Base-by-base conservation (phyloP, 2,113 vertebrate species). In the Chamaetylas fuelleborni region DNA sequence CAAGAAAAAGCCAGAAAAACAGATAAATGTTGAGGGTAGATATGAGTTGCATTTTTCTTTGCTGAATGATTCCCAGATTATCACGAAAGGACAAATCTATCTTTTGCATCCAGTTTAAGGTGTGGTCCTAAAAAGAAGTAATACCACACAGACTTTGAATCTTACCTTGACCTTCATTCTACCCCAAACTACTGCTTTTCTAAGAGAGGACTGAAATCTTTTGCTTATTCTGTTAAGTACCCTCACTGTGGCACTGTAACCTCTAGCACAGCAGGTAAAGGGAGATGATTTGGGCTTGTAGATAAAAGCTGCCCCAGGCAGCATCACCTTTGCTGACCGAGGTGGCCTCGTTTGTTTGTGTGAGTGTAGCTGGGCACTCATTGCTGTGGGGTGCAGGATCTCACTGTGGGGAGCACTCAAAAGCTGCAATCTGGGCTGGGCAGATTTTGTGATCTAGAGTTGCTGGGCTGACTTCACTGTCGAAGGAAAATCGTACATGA, bases 281-380 rank as follows among this genome's bases (percentile, higher is more conserved):
- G 47, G 40, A 47, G 70, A 31, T 67, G 69, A 60, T 67, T 61
- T 82, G 64, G 50, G 48, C 45, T 51, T 20, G 50, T 7, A 66
- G 54, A 38, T 81, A 36, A 72, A 74, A 70, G 70, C 58, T 66
- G 58, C 43, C 51, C 34, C 78, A 50, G 62, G 11, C 31, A 51
- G 61, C 61, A n/a, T 17, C 0, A 4, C 38, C 56, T 43, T 29
- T 80, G 77, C 53, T 56, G 53, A 81, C 62, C 53, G 26, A 8
- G 2, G 7, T 4, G 14, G 40, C 50, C 50, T 4, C 2, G 3
- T 17, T 9, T 26, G 42, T 31, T 2, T 1, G 6, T 42, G 40
- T 24, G 48, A 71, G 56, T 2, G 33, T 56, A 43, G 65, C 77
- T 43, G 69, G 65, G 50, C 28, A 31, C 33, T 3, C 0, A 3